phyloP scores from a whole-genome alignment of 2,113 vertebrate genomes.

The Chiloscyllium plagiosum region DNA sequence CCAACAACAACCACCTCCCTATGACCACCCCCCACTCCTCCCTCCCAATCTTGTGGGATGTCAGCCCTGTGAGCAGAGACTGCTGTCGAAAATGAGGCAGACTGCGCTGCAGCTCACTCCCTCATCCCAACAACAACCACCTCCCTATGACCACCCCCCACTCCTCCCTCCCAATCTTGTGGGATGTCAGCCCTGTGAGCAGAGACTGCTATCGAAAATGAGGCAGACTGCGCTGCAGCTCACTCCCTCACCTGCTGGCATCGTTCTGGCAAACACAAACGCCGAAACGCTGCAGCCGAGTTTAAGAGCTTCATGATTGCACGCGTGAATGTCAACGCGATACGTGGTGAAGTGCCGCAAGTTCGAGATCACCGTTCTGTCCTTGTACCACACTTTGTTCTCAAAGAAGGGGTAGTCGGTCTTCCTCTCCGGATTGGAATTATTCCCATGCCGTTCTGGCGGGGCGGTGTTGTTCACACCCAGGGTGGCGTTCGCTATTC shows the following conservation, averaged over 20 bases:
- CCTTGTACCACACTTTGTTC: slow-evolving; percentile 69
- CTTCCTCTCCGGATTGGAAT: slow-evolving; percentile 60
- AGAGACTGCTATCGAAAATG: too few relatives aligned
- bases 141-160: too few relatives aligned
- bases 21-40: too few relatives aligned
- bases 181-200: too few relatives aligned
- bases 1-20: too few relatives aligned
- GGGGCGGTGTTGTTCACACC: slow-evolving; percentile 53
- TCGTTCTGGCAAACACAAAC: slow-evolving; percentile 90
- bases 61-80: too few relatives aligned
- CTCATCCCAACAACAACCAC: slow-evolving; percentile 47
- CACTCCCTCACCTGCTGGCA: slow-evolving; percentile 75
- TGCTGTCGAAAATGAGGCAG: too few relatives aligned
- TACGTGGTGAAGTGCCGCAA: slow-evolving; percentile 88
- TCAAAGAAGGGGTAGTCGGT: slow-evolving; percentile 78
- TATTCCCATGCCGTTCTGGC: slow-evolving; percentile 58
- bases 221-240: neutral
- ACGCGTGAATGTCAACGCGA: slow-evolving; percentile 92
- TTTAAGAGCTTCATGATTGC: slow-evolving; percentile 78
- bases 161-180: too few relatives aligned
- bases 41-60: too few relatives aligned
- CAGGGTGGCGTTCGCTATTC: slow-evolving; percentile 68
- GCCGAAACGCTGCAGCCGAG: slow-evolving; percentile 83
- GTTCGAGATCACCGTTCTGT: slow-evolving; percentile 74
- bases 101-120: neutral